Percentiles rank a stretch among this genome's conserved stretches.
Conservation (phyloP, 2,888 invertebrate genomes). For the Tryphoninae sp. region DNA sequence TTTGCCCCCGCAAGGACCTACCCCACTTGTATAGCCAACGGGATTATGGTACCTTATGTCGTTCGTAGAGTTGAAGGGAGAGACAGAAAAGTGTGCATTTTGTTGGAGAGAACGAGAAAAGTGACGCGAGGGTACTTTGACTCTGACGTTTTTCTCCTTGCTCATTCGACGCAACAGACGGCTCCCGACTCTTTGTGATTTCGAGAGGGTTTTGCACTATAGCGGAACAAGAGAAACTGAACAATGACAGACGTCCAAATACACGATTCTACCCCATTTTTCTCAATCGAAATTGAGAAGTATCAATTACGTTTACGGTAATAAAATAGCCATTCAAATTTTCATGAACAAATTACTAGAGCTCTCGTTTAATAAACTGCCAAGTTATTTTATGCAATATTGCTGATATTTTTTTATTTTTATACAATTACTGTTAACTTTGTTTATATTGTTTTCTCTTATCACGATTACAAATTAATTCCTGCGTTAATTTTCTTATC, state of each 20-base stretch:
- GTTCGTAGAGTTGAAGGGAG: slow-evolving; percentile 27
- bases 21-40: slow-evolving; percentile 50
- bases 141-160: slow-evolving; percentile 33
- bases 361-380: no score
- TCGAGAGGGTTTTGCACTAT: slow-evolving; percentile 45
- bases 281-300: not conserved
- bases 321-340: not conserved
- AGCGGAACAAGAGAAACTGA: slow-evolving; percentile 26
- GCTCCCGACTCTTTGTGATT: slow-evolving; percentile 12
- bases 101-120: slow-evolving; percentile 8
- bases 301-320: slow-evolving; percentile 39
- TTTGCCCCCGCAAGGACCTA: slow-evolving; percentile 50
- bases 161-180: slow-evolving; percentile 42
- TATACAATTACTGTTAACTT: no score
- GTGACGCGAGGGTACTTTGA: slow-evolving; percentile 35
- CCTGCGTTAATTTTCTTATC: no score
- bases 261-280: slow-evolving; percentile 35
- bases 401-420: no score
- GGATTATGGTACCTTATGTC: slow-evolving; percentile 59
- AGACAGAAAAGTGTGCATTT: slow-evolving; percentile 14
- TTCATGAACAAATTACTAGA: no score
- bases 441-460: no score
- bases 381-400: no score
- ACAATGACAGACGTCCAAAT: slow-evolving; percentile 49
- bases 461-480: no score